A percentile compares a stretch with the other conserved stretches of the same genome.
Conservation (phyloP, 1,140 invertebrate genomes). For the Microplitis demolitor region DNA sequence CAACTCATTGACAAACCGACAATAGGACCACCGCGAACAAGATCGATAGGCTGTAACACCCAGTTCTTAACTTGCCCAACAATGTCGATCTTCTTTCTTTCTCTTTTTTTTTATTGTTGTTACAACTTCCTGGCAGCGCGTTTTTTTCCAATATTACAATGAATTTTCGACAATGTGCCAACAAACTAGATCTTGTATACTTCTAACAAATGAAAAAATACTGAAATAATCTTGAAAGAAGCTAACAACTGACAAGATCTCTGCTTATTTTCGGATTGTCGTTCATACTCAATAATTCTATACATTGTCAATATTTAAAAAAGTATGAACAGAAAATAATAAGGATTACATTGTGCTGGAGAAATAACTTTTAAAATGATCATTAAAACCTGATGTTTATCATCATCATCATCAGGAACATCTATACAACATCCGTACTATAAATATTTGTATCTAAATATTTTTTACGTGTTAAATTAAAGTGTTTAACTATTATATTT, state of each 20-base stretch:
- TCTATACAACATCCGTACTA: no score
- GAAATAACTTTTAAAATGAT: no score
- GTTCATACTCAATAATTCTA: no score
- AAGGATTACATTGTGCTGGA: no score
- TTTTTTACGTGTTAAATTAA: not conserved
- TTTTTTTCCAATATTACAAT: not conserved
- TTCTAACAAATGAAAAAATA: not conserved
- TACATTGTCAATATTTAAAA: no score
- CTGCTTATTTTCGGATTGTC: no score
- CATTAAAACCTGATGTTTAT: no score
- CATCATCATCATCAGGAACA: no score
- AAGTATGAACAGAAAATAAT: no score
- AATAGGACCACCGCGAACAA: slow-evolving; percentile 27
- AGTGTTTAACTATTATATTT: not conserved
- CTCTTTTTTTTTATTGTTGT: not conserved
- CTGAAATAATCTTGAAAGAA: no score
- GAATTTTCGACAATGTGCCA: not conserved
- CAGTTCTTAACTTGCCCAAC: not conserved
- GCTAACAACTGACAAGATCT: no score
- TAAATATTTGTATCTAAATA: not conserved
- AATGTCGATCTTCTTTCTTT: not conserved
- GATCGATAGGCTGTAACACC: slow-evolving; percentile 11
- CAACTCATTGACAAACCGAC: slow-evolving; percentile 18
- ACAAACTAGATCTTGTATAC: not conserved
- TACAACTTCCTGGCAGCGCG: not conserved